Conservation (phyloP, 2,797 vertebrate species). For the Hyperoplus lanceolatus region DNA sequence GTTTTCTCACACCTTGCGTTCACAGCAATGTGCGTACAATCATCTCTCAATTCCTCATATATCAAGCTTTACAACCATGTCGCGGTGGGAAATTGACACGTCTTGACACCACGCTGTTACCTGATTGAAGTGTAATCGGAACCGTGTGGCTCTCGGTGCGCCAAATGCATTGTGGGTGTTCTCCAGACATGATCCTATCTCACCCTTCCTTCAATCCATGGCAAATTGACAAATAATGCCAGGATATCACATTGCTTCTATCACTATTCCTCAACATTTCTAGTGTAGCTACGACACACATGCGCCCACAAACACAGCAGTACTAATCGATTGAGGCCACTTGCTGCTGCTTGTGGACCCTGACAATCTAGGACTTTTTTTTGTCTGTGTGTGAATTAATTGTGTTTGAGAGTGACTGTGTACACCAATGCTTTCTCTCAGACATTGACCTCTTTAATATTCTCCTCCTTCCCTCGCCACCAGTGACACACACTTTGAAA, state of each 20-base stretch:
- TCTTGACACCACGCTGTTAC: conserved; percentile 71
- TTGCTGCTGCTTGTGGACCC: conserved; percentile 50
- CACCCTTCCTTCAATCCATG: conserved; percentile 51
- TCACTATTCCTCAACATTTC: conserved; percentile 57
- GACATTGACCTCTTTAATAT: conserved; percentile 58
- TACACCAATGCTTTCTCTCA: conserved; percentile 32
- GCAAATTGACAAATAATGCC: conserved; percentile 83
- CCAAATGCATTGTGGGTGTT: conserved; percentile 78
- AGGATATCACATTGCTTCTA: conserved; percentile 77
- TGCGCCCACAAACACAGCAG: conserved; percentile 25
- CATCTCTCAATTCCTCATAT: conserved; percentile 71
- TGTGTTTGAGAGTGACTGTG: conserved; percentile 7
- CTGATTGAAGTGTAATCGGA: conserved; percentile 81
- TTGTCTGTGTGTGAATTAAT: not conserved
- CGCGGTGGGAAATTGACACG: conserved; percentile 73
- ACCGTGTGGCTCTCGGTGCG: conserved; percentile 61
- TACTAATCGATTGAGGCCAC: conserved; percentile 70
- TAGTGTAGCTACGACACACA: conserved; percentile 15
- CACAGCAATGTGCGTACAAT: conserved; percentile 53
- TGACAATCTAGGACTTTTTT: conserved; percentile 30
- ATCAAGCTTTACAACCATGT: conserved; percentile 59
- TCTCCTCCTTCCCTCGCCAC: conserved; percentile 49
- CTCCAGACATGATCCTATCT: conserved; percentile 80
- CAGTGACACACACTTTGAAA: conserved; percentile 51
- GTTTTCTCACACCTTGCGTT: conserved; percentile 18